Percentiles rank a stretch among this genome's conserved stretches.
Evolutionary conservation across 2,113 vertebrate genomes (phyloP).

Genomic region (Datnioides undecimradiatus): DNA sequence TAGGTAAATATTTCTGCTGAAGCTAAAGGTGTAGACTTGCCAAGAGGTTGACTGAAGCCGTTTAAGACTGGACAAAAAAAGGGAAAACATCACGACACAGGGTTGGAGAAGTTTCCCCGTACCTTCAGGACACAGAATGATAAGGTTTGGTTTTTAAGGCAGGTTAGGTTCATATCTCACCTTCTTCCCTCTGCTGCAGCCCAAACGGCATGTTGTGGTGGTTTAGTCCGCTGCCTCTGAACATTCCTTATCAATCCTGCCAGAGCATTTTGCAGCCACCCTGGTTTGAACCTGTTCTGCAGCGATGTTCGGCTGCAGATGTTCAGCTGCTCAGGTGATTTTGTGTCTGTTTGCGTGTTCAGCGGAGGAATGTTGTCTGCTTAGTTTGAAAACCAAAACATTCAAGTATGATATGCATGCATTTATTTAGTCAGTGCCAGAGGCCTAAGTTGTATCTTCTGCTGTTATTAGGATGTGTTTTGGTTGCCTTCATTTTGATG

Average conservation of each 20-base stretch:
- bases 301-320: background rate
- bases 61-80: background rate
- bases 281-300: conserved; percentile 12
- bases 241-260: conserved; percentile 46
- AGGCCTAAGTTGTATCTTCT: background rate
- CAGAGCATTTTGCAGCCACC: conserved; percentile 7
- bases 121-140: conserved; percentile 27
- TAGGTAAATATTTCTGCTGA: background rate
- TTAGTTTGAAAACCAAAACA: background rate
- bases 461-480: background rate
- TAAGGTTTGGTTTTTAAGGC: conserved; percentile 26
- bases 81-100: background rate
- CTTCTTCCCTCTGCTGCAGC: conserved; percentile 2
- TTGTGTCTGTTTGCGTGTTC: conserved; percentile 1
- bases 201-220: conserved; percentile 15
- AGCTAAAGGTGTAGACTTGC: background rate
- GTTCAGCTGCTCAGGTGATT: background rate
- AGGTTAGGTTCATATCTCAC: conserved; percentile 17
- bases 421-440: background rate
- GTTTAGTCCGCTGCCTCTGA: conserved; percentile 16
- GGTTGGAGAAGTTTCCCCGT: background rate
- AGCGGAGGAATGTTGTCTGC: background rate
- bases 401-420: background rate
- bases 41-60: background rate
- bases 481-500: background rate